A percentile compares a stretch with the other conserved stretches of the same genome.
Conservation (phyloP, 2,888 invertebrate species). For the Stenodera caucasica region DNA sequence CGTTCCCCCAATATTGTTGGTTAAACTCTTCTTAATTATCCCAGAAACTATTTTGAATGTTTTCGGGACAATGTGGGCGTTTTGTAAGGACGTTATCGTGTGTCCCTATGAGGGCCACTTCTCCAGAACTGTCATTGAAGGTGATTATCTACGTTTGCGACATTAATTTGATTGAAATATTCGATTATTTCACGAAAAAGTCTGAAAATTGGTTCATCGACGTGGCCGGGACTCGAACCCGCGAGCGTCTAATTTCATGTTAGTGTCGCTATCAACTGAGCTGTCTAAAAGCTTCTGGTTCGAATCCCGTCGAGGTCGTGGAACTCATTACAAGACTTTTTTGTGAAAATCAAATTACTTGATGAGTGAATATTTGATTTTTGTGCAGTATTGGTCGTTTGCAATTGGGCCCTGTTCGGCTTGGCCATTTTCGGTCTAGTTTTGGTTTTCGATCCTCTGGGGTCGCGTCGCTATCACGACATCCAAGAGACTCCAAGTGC, state of each 20-base stretch:
- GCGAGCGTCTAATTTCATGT: too few relatives aligned
- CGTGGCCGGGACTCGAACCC: too few relatives aligned
- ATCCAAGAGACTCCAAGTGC: constrained; percentile 62
- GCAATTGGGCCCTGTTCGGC: constrained; percentile 79
- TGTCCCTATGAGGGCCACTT: constrained; percentile 70
- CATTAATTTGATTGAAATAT: too few relatives aligned
- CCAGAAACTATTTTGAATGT: constrained; percentile 80
- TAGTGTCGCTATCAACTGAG: too few relatives aligned
- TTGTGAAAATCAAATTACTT: too few relatives aligned
- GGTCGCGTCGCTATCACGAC: constrained; percentile 65
- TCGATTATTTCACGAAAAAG: too few relatives aligned
- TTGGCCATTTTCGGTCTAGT: constrained; percentile 74
- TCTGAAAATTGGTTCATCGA: too few relatives aligned
- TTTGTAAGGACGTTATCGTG: constrained; percentile 65
- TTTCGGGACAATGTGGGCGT: constrained; percentile 81
- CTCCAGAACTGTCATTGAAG: constrained; percentile 72
- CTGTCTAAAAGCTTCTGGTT: too few relatives aligned
- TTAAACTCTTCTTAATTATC: constrained; percentile 73
- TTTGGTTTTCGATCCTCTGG: constrained; percentile 81
- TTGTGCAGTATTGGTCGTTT: constrained; percentile 70
- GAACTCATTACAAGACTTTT: too few relatives aligned
- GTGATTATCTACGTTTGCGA: constrained; percentile 54
- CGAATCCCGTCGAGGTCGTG: too few relatives aligned
- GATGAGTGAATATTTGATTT: too few relatives aligned
- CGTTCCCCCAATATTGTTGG: constrained; percentile 71